Conservation (phyloP, 2,888 invertebrate genomes). For the Noctua pronuba region DNA sequence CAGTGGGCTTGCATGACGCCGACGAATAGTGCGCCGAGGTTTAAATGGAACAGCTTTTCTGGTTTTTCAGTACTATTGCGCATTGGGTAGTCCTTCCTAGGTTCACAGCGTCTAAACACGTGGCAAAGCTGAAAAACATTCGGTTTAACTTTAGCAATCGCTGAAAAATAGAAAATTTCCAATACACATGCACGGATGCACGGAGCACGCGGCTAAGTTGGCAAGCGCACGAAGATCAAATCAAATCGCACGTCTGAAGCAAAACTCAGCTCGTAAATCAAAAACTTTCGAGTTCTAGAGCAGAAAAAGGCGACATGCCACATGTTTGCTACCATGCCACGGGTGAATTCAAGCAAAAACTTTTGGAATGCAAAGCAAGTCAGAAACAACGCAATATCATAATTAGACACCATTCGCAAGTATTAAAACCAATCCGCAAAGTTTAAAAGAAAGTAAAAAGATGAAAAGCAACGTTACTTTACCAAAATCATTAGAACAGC, state of each 20-base stretch:
- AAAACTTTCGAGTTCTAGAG: neutral
- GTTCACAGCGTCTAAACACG: neutral
- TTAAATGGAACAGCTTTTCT: neutral
- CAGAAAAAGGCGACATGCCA: neutral
- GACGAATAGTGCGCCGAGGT: neutral
- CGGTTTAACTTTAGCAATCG: neutral
- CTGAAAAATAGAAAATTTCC: neutral
- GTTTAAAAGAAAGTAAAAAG: too few species aligned
- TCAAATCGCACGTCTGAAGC: too few species aligned
- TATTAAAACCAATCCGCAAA: neutral
- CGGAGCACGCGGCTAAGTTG: neutral
- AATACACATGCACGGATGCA: neutral
- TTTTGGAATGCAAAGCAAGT: neutral
- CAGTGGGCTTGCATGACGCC: neutral
- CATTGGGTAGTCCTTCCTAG: neutral
- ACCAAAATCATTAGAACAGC: too few species aligned
- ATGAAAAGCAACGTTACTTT: too few species aligned
- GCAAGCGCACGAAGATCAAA: too few species aligned
- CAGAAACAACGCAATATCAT: too few species aligned
- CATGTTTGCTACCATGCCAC: too few species aligned
- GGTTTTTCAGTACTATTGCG: neutral
- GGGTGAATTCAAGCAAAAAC: too few species aligned
- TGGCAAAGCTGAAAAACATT: neutral
- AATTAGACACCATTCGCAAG: too few species aligned
- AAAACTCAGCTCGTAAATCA: neutral